A percentile compares a stretch with the other conserved stretches of the same genome.
phyloP scores from a whole-genome alignment of 2,797 vertebrate genomes.

The Syngnathus rostellatus region DNA sequence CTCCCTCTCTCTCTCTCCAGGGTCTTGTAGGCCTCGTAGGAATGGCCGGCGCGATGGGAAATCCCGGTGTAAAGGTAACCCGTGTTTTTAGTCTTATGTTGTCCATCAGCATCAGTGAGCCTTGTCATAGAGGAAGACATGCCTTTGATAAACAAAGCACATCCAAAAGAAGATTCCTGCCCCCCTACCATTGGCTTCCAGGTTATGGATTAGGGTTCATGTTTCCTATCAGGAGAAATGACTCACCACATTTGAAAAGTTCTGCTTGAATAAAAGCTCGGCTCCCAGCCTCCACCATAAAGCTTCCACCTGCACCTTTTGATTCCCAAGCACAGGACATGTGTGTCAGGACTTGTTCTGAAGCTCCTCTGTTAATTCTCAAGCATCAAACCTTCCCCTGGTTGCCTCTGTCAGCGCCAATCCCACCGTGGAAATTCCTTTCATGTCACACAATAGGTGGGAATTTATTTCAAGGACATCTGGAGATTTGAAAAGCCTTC shows the following conservation, averaged over 20 bases:
- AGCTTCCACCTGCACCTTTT: conserved; percentile 18
- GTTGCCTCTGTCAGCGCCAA: conserved; percentile 48
- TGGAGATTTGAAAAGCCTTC: not conserved
- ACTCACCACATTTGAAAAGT: too few species aligned
- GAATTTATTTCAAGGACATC: not conserved
- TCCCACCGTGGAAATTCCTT: conserved; percentile 43
- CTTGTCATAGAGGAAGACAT: conserved; percentile 32
- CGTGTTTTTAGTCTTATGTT: conserved; percentile 53
- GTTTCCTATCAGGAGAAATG: too few species aligned
- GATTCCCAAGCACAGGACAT: conserved; percentile 24
- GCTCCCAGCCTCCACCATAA: conserved; percentile 1
- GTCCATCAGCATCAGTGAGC: conserved; percentile 53
- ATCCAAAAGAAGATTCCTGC: conserved; percentile 11
- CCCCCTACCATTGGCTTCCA: not conserved
- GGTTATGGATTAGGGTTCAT: not conserved
- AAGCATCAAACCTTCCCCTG: conserved; percentile 22
- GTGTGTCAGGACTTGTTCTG: conserved; percentile 53
- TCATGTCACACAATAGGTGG: conserved; percentile 23
- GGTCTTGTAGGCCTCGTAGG: conserved; percentile 79
- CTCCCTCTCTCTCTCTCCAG: conserved; percentile 53
- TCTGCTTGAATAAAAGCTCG: too few species aligned
- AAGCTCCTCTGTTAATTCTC: conserved; percentile 31
- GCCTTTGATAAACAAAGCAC: conserved; percentile 42
- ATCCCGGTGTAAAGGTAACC: conserved; percentile 86
- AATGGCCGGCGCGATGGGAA: conserved; percentile 74